Base-by-base conservation (phyloP, 2,113 vertebrate genomes). In the Oryzias curvinotus region DNA sequence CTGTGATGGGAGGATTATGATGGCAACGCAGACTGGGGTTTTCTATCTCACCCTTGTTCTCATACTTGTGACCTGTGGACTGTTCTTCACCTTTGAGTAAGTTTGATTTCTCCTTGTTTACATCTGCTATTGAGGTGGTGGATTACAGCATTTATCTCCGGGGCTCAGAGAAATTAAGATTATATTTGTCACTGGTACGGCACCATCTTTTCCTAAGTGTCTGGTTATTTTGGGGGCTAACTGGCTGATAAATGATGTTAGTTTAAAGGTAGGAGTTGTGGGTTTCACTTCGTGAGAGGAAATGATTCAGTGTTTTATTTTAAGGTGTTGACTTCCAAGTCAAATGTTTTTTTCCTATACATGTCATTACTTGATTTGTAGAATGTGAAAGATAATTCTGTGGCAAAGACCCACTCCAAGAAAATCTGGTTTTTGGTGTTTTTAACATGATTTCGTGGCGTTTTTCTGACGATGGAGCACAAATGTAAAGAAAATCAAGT, bases 61-160 rank as follows among this genome's bases (percentile, higher is more conserved):
- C 73, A 99, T 99, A 76, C 88, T 98, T 82, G 92, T 98, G 79
- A 99, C 97, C 42, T 98, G 96, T 85, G 96, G 96, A 85, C 96
- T 99, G 84, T 99, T 99, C 94, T 99, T 99, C 91, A 93, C 94
- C 26, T 98, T 98, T 90, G 97, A 99, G 97, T 99, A 93, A 99
- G 97, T 42, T 36, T 14, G 2, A 10, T 19, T 0, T 54, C 13
- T 41, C 36, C 59, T 4, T 46, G 25, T 47, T 52, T 30, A 41
- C 43, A 52, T 50, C 13, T 68, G 59, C 23, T n/a, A 5, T 49
- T 63, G 59, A 62, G 4, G 5, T 61, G 51, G n/a, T 68, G 62
- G 77, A 61, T 79, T 45, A 14, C 53, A 21, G 41, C 41, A 77
- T 78, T 77, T 12, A 42, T 73, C 65, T 65, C 46, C 48, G 26